phyloP scores from a whole-genome alignment of 2,888 invertebrate genomes.

The Cerastis leucographa region DNA sequence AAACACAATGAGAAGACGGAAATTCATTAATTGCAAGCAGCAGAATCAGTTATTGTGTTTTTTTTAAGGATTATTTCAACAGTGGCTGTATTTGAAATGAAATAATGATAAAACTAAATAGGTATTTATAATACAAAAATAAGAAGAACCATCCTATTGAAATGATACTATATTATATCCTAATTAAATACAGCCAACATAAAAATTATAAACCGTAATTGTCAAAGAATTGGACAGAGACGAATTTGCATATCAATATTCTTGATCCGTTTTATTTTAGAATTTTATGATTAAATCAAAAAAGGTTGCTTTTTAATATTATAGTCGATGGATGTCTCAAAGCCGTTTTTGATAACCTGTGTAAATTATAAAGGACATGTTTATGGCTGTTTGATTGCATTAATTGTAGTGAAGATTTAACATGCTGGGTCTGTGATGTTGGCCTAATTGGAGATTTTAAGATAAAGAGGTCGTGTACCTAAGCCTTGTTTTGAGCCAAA shows the following conservation, averaged over 20 bases:
- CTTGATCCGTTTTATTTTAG: conserved; percentile 12
- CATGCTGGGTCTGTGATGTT: background rate
- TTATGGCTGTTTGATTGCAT: conserved; percentile 4
- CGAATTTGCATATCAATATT: conserved; percentile 24
- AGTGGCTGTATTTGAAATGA: background rate
- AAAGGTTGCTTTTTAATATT: conserved; percentile 11
- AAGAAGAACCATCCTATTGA: background rate
- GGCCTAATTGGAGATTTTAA: background rate
- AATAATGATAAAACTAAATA: background rate
- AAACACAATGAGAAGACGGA: background rate
- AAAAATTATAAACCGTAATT: background rate
- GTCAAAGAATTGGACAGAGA: background rate
- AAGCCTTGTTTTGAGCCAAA: background rate
- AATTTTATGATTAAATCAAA: conserved; percentile 16
- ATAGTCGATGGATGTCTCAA: background rate
- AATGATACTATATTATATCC: background rate
- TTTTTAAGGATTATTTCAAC: background rate
- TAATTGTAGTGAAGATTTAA: background rate
- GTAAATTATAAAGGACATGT: conserved; percentile 16
- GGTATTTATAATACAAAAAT: background rate
- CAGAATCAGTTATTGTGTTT: background rate
- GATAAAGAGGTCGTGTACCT: conserved; percentile 1
- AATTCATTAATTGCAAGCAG: background rate
- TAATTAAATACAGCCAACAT: background rate
- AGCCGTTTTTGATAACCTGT: background rate